Percentiles rank a stretch among this genome's conserved stretches.
These are phyloP conservation scores for Oreochromis tanganicae DNA, from an alignment of 2,113 vertebrate species.

Conservation along the genomic window DNA sequence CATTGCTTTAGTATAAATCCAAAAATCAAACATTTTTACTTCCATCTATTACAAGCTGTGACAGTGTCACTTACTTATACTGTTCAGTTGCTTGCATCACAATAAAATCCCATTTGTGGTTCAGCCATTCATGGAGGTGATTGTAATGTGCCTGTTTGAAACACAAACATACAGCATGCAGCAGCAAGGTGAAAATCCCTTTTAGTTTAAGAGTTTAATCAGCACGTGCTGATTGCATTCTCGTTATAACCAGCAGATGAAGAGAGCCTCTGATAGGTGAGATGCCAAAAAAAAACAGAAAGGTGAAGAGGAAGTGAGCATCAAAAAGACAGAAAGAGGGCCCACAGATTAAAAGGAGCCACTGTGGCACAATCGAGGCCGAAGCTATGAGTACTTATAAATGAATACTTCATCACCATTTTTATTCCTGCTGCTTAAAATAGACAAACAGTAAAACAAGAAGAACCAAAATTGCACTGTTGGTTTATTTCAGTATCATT, in stretches of 20 bases:
- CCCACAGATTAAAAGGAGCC: neutral
- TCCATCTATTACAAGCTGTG: neutral
- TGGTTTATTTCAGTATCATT: neutral
- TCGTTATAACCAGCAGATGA: neutral
- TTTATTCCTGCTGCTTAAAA: neutral
- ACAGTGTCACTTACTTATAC: slow-evolving; percentile 77
- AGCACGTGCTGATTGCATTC: neutral
- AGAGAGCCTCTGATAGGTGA: neutral
- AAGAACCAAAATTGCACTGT: neutral
- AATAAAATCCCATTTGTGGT: slow-evolving; percentile 97
- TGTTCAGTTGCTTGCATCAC: slow-evolving; percentile 95
- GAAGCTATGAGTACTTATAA: neutral
- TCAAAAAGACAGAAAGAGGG: neutral
- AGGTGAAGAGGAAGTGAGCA: neutral
- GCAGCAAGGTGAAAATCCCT: neutral
- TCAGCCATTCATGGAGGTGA: slow-evolving; percentile 87
- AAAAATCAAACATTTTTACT: neutral
- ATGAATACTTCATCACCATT: neutral
- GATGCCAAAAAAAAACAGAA: neutral
- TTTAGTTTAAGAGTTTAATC: neutral
- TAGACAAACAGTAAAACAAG: neutral
- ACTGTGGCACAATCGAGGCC: neutral
- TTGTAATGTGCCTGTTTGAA: slow-evolving; percentile 84
- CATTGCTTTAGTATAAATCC: neutral
- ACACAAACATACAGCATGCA: neutral